Percentiles rank a stretch among this genome's conserved stretches.
These are phyloP conservation scores for Epinotia nisella DNA, from an alignment of 2,888 invertebrate genomes.

Conservation along the genomic window DNA sequence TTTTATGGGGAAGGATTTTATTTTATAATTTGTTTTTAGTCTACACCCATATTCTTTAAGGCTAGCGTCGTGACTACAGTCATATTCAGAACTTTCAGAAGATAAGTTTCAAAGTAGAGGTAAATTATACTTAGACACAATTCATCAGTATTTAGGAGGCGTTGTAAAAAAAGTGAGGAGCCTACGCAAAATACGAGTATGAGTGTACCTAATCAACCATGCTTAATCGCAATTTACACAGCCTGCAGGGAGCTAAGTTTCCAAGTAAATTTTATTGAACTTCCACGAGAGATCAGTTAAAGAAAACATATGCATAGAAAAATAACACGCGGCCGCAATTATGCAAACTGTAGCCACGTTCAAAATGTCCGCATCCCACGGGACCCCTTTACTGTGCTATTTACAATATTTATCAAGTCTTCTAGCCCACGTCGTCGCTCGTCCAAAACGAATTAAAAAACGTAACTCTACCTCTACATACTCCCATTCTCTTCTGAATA, in stretches of 20 bases:
- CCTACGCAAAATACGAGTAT: too few relatives aligned
- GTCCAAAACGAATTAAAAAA: constrained; percentile 1
- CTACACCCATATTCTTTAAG: too few relatives aligned
- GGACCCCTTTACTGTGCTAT: constrained; percentile 8
- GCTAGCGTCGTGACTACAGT: too few relatives aligned
- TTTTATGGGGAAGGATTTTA: too few relatives aligned
- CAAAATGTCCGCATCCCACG: background rate
- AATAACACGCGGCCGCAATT: background rate
- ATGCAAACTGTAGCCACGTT: background rate
- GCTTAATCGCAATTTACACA: background rate
- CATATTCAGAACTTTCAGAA: too few relatives aligned
- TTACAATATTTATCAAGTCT: constrained; percentile 20
- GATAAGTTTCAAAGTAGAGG: too few relatives aligned
- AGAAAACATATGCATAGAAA: constrained; percentile 7
- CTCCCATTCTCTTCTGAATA: background rate
- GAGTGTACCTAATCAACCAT: too few relatives aligned
- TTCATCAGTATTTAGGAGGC: background rate
- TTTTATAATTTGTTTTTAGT: too few relatives aligned
- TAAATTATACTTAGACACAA: background rate
- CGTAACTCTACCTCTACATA: background rate
- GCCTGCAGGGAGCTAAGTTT: background rate
- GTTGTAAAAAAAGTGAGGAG: background rate
- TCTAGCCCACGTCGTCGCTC: background rate
- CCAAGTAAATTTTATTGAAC: background rate
- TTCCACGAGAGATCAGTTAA: constrained; percentile 4